These are phyloP conservation scores for Enhydra lutris DNA, from an alignment of 2,113 vertebrate species.

Conservation along the genomic window DNA sequence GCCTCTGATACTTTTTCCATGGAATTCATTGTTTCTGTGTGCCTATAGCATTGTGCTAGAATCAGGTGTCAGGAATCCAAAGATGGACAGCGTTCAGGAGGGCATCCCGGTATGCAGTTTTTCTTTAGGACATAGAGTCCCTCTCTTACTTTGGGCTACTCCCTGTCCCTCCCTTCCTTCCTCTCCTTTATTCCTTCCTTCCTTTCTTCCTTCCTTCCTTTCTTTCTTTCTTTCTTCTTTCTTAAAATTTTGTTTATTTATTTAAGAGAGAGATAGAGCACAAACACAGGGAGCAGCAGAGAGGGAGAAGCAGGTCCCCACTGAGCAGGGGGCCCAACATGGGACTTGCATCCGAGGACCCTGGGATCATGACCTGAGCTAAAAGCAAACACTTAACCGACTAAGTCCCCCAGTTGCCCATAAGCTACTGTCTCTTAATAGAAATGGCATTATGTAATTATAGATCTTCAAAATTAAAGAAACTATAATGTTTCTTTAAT, in stretches of 20 bases:
- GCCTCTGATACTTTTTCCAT: not conserved
- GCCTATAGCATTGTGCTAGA: too few relatives aligned
- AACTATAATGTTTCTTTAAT: not conserved
- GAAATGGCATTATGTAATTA: not conserved
- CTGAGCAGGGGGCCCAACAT: too few relatives aligned
- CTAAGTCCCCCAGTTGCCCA: too few relatives aligned
- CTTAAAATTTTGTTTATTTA: not conserved
- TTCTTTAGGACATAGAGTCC: not conserved
- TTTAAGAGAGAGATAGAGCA: not conserved
- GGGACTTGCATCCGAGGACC: too few relatives aligned
- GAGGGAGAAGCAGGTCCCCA: too few relatives aligned
- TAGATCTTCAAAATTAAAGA: not conserved
- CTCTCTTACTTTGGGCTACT: not conserved
- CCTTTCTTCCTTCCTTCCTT: too few relatives aligned
- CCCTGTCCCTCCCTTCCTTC: too few relatives aligned
- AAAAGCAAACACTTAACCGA: too few relatives aligned
- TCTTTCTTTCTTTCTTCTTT: not conserved
- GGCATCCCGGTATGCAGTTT: rapidly evolving
- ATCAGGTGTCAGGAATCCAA: not conserved
- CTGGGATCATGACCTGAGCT: too few relatives aligned
- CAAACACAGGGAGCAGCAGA: too few relatives aligned
- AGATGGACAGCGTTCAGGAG: not conserved
- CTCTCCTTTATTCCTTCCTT: too few relatives aligned
- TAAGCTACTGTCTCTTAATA: not conserved
- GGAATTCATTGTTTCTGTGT: not conserved